phyloP scores from a whole-genome alignment of 2,113 vertebrate genomes.

The Polypterus senegalus region DNA sequence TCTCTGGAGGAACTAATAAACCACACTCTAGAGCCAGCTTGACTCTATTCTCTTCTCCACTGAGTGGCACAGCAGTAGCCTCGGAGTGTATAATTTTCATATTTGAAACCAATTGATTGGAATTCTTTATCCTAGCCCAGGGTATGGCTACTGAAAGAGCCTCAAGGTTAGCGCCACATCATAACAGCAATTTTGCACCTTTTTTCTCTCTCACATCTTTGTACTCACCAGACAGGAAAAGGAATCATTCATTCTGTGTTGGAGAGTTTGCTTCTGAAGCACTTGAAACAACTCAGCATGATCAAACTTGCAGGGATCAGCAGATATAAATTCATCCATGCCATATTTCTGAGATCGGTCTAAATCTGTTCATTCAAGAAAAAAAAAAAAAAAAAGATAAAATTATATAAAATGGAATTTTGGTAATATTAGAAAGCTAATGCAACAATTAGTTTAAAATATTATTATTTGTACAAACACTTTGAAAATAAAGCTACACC shows the following conservation, averaged over 20 bases:
- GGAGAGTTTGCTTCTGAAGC: conserved; percentile 79
- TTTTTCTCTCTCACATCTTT: conserved; percentile 23
- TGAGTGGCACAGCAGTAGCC: conserved; percentile 56
- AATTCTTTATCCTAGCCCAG: conserved; percentile 59
- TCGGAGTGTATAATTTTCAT: conserved; percentile 70
- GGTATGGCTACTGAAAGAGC: conserved; percentile 46
- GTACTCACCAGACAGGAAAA: conserved; percentile 91
- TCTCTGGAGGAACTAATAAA: conserved; percentile 20
- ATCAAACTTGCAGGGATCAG: conserved; percentile 73
- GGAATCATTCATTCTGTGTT: conserved; percentile 90
- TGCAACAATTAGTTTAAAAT: too few species aligned
- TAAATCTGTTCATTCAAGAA: conserved; percentile 39
- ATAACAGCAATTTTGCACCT: conserved; percentile 45
- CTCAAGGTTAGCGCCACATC: conserved; percentile 45
- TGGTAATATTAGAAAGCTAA: too few species aligned
- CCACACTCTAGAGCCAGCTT: conserved; percentile 33
- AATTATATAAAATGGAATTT: not conserved
- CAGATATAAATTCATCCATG: conserved; percentile 86
- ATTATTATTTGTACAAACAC: too few species aligned
- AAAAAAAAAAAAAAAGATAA: not conserved
- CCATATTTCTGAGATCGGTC: conserved; percentile 80
- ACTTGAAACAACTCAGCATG: conserved; percentile 76
- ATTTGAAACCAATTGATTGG: conserved; percentile 73
- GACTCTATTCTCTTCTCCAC: conserved; percentile 42
- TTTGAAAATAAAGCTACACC: too few species aligned